Evolutionary conservation across 2,113 vertebrate species (phyloP), one percentile per base, ranked within the genome.

Genomic region (Saccopteryx bilineata): DNA sequence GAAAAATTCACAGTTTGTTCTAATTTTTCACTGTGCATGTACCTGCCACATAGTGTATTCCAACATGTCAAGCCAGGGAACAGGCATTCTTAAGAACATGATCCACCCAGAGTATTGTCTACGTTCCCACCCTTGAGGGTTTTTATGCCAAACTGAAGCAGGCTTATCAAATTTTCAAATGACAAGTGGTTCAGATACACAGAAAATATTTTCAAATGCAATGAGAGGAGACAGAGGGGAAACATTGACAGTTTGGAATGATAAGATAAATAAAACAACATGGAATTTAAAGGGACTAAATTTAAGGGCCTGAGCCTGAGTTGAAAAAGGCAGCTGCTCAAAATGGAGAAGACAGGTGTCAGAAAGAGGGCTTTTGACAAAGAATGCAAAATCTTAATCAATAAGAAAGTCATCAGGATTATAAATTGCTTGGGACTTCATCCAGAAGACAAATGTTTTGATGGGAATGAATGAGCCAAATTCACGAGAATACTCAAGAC

Each of bases 111-210:
- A 19, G 3, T n/a, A 7, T 87, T 74, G 11, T 56, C 18, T 84
- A 46, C 2, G 72, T 6, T 7, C 7, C 39, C 72, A 39, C 60
- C 80, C 69, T 74, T 74, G 13, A 60, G 75, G 15, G 23, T 19
- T 46, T 79, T 65, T 76, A 31, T 31, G 39, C 9, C 26, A 92
- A 72, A 78, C 21, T 89, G 69, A 90, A 82, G 26, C 9, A 92
- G 50, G 1, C 14, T 95, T 65, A 72, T 66, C 91, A 86, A 78
- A 93, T 61, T 83, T 94, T 83, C 52, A 90, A 93, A 74, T 63
- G 58, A 74, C 17, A 71, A 33, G 28, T 71, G 17, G 5, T 1
- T 91, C 71, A 65, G 28, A 91, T 39, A 60, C 19, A 71, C 18
- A 88, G 50, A 71, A 52, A 65, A 58, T 85, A 48, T 61, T 96